Percentiles rank a stretch among this genome's conserved stretches.
Conservation (phyloP, 37 sponge, comb jelly and placozoan species). For the Cliona cf. orientalis region DNA sequence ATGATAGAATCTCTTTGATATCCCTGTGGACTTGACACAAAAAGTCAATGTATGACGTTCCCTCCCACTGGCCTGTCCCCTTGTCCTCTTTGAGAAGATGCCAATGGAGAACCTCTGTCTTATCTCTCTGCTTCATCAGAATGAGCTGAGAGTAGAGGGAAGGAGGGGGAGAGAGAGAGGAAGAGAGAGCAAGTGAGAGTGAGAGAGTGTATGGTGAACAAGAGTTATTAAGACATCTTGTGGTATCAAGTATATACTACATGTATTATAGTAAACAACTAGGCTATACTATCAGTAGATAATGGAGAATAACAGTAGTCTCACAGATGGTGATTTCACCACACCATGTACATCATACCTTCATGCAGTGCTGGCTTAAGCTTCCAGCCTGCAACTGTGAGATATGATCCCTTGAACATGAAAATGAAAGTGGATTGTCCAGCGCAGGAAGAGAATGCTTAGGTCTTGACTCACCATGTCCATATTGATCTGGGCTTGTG, state of each 20-base stretch:
- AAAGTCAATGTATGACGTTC: slow-evolving; percentile 85
- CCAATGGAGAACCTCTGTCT: slow-evolving; percentile 76
- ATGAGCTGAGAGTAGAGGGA: slow-evolving; percentile 46
- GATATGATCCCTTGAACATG: slow-evolving; percentile 60
- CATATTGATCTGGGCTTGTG: slow-evolving; percentile 65
- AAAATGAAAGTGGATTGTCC: slow-evolving; percentile 85
- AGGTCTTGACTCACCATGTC: slow-evolving; percentile 47
- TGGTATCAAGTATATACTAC: too few species aligned
- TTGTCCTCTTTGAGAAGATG: slow-evolving; percentile 83
- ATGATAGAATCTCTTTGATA: slow-evolving; percentile 86
- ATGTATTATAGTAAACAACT: too few species aligned
- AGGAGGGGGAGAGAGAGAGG: too few species aligned
- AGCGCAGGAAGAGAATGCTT: slow-evolving; percentile 76
- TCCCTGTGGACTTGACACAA: slow-evolving; percentile 94
- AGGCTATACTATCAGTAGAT: too few species aligned
- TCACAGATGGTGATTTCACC: too few species aligned
- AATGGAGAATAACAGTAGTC: too few species aligned
- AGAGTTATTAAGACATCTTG: too few species aligned
- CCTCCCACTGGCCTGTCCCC: slow-evolving; percentile 80
- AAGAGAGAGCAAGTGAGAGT: too few species aligned
- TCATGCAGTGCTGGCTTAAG: slow-evolving; percentile 50
- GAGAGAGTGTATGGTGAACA: too few species aligned
- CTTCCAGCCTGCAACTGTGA: slow-evolving; percentile 42
- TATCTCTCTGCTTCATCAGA: slow-evolving; percentile 76
- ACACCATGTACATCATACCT: too few species aligned